Percentiles rank a stretch among this genome's conserved stretches.
phyloP scores from a whole-genome alignment of 1,140 invertebrate genomes.

The Geopemphigus sp. region DNA sequence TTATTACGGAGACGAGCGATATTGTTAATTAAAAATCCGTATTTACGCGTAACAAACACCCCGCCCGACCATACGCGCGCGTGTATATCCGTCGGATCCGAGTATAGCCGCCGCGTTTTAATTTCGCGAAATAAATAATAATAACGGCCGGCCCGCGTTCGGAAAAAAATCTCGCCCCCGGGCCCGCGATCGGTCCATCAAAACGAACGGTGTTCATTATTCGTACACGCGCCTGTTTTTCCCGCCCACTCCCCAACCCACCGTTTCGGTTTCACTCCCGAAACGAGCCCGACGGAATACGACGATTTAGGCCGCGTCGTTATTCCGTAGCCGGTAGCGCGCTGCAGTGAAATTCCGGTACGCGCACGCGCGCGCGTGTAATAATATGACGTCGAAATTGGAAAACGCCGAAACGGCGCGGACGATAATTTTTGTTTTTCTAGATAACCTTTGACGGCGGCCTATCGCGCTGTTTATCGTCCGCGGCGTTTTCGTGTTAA shows the following conservation, averaged over 20 bases:
- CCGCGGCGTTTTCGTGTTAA: neutral
- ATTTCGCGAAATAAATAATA: slow-evolving; percentile 8
- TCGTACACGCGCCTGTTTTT: slow-evolving; percentile 8
- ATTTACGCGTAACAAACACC: neutral
- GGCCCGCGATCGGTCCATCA: neutral
- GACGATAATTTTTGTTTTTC: neutral
- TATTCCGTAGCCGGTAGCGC: neutral
- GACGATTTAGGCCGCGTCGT: neutral
- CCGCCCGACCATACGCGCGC: too few relatives aligned
- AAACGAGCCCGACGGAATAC: neutral
- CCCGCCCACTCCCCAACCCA: neutral
- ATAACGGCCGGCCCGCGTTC: neutral
- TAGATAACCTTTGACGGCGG: neutral
- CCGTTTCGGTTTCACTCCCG: too few relatives aligned
- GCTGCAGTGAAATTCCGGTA: neutral
- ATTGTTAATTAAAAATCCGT: slow-evolving; percentile 15
- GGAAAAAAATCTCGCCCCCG: neutral
- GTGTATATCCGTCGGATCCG: neutral
- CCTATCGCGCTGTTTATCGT: too few relatives aligned
- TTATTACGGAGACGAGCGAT: neutral
- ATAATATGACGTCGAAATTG: too few relatives aligned
- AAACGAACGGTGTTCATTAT: slow-evolving; percentile 28
- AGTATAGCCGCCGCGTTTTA: neutral
- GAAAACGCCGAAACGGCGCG: neutral
- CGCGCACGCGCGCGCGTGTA: too few relatives aligned